Evolutionary conservation across 2,888 invertebrate genomes (phyloP).

Genomic region (Lepidochrysops patricia): DNA sequence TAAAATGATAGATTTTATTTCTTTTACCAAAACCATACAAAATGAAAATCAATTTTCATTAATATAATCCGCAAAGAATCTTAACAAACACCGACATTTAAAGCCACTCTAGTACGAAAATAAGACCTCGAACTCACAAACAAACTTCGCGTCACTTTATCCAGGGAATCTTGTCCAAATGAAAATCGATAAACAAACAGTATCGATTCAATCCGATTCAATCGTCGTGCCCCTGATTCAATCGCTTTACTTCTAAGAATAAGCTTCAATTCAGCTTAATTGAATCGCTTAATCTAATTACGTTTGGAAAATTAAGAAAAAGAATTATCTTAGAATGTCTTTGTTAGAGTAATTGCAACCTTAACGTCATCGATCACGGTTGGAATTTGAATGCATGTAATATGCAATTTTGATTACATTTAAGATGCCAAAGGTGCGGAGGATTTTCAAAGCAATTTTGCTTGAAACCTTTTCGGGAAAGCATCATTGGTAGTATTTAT

Average conservation of each 20-base stretch:
- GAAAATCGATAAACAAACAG: slow-evolving; percentile 6
- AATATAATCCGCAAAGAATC: not conserved
- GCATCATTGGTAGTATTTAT: not conserved
- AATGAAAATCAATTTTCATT: not conserved
- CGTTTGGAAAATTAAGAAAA: slow-evolving; percentile 9
- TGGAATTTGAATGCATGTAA: not conserved
- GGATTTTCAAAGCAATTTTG: not conserved
- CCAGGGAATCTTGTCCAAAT: not conserved
- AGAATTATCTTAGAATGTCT: not conserved
- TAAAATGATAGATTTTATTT: too few species aligned
- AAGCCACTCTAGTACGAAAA: not conserved
- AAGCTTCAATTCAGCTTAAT: slow-evolving; percentile 5
- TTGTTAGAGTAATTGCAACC: not conserved
- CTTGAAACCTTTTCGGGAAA: not conserved
- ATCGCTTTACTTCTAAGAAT: slow-evolving; percentile 4
- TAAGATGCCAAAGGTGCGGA: not conserved
- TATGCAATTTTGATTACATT: slow-evolving; percentile 10
- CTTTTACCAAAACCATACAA: too few species aligned
- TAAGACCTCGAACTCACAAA: not conserved
- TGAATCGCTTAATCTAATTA: slow-evolving; percentile 12
- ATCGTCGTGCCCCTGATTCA: not conserved
- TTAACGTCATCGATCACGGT: not conserved
- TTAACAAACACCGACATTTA: not conserved
- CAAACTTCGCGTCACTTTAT: not conserved
- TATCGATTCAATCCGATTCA: slow-evolving; percentile 1